These are phyloP conservation scores for Diachrysia chrysitis DNA, from an alignment of 2,888 invertebrate species.

Conservation along the genomic window DNA sequence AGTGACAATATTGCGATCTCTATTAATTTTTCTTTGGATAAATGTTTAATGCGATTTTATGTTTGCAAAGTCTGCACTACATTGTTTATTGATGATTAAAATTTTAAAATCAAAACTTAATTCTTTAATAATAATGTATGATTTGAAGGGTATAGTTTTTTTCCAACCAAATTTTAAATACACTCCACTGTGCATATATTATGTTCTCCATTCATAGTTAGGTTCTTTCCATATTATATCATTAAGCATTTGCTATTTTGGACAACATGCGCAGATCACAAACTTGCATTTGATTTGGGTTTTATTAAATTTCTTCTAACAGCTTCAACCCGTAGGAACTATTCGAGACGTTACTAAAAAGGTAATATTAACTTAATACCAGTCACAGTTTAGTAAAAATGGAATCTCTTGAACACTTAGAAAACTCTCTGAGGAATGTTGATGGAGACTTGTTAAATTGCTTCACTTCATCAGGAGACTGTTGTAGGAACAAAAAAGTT, in stretches of 20 bases:
- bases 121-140: too few relatives aligned
- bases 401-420: neutral
- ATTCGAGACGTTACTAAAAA: neutral
- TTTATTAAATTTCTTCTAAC: neutral
- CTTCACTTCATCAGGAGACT: neutral
- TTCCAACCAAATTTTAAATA: too few relatives aligned
- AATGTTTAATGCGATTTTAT: too few relatives aligned
- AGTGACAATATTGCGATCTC: neutral
- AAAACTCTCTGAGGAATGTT: neutral
- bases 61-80: too few relatives aligned
- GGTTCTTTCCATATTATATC: neutral
- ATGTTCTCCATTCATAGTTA: too few relatives aligned
- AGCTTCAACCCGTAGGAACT: neutral
- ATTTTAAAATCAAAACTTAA: too few relatives aligned
- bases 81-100: too few relatives aligned
- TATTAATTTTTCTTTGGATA: too few relatives aligned
- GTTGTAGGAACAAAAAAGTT: too few relatives aligned
- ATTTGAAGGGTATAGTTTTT: too few relatives aligned
- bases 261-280: neutral
- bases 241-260: neutral
- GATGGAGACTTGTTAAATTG: neutral
- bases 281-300: neutral
- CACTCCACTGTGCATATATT: too few relatives aligned
- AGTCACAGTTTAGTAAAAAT: neutral
- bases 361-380: neutral